phyloP scores from a whole-genome alignment of 53 echinoderm and acorn worm genomes.

The Stichopus horrens region DNA sequence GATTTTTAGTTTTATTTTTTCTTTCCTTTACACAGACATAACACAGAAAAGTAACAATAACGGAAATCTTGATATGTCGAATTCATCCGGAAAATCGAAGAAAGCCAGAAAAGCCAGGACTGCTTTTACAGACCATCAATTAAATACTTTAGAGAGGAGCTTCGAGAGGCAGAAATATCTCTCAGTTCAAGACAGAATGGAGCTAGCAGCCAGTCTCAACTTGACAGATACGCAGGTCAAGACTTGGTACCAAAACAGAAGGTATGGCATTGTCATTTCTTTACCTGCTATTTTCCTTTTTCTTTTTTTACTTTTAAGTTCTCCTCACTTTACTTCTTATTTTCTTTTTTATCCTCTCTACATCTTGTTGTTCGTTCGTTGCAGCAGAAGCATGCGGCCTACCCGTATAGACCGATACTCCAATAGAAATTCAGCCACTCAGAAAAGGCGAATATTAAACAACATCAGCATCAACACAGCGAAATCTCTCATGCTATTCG shows the following conservation, averaged over 20 bases:
- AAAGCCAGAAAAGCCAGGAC: conserved; percentile 94
- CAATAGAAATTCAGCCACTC: no score
- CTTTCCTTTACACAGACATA: neutral
- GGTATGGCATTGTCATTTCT: conserved; percentile 49
- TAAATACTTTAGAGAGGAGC: conserved; percentile 93
- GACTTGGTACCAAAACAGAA: conserved; percentile 97
- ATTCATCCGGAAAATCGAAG: conserved; percentile 71
- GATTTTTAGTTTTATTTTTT: neutral
- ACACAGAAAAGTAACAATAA: conserved; percentile 60
- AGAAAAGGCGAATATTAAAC: no score
- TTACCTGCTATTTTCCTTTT: no score
- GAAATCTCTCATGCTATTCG: no score
- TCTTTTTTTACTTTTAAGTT: no score
- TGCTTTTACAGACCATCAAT: conserved; percentile 96
- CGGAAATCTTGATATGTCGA: conserved; percentile 58
- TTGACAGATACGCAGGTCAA: conserved; percentile 97
- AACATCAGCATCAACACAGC: no score
- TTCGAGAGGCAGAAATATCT: conserved; percentile 97
- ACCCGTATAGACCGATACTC: no score
- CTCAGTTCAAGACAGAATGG: conserved; percentile 96
- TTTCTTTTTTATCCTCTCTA: no score
- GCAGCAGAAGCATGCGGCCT: no score
- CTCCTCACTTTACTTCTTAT: no score
- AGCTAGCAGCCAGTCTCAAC: conserved; percentile 84
- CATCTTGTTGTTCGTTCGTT: no score